These are phyloP conservation scores for Edolisoma coerulescens DNA, from an alignment of 2,113 vertebrate genomes.

Conservation along the genomic window DNA sequence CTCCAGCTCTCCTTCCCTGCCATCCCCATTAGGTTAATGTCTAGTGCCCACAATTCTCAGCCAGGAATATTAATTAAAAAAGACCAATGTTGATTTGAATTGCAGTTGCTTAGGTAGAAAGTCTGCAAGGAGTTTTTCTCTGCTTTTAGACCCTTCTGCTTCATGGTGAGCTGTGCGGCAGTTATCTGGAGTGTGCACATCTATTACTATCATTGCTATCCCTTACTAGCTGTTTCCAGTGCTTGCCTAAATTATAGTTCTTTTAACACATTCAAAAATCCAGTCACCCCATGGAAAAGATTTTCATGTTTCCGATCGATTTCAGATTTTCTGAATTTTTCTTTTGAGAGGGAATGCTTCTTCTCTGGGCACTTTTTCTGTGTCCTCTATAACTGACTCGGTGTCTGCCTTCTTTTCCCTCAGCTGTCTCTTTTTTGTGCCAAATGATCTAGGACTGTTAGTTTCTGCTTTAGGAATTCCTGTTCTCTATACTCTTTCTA, in stretches of 20 bases:
- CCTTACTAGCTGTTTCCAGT: not conserved
- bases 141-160: not conserved
- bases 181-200: not conserved
- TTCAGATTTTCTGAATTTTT: not conserved
- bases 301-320: not conserved
- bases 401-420: not conserved
- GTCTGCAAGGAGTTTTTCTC: not conserved
- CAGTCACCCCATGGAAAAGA: not conserved
- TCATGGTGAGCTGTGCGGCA: not conserved
- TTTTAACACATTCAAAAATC: not conserved
- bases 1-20: not conserved
- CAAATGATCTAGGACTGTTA: not conserved
- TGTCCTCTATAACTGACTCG: not conserved
- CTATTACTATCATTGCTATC: not conserved
- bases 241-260: not conserved
- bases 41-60: fast-evolving
- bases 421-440: not conserved
- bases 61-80: not conserved
- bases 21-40: fast-evolving
- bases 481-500: not conserved
- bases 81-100: not conserved
- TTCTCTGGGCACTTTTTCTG: fast-evolving
- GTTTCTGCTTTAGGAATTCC: not conserved
- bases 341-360: not conserved
- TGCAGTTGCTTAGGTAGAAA: not conserved